Conservation (phyloP, 2,888 invertebrate species). For the Hydroisotoma schaefferi region DNA sequence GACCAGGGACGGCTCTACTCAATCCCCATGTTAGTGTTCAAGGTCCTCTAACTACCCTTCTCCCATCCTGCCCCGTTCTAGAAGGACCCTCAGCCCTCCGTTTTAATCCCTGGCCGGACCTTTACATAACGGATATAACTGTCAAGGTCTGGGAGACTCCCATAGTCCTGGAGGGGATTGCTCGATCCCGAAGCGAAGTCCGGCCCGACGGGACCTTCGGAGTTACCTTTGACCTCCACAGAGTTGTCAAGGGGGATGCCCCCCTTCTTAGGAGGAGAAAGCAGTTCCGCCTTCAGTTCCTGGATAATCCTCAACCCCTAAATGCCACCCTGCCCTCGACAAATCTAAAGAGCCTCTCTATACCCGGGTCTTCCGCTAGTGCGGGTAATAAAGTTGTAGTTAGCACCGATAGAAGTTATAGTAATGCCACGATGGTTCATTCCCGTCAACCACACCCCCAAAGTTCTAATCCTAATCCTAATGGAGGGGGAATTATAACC, state of each 20-base stretch:
- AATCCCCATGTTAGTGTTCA: background rate
- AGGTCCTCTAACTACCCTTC: background rate
- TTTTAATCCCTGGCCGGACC: slow-evolving; percentile 39
- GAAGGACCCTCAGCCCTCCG: slow-evolving; percentile 36
- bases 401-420: too few species aligned
- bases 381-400: slow-evolving; percentile 19
- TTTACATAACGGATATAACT: slow-evolving; percentile 29
- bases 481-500: too few species aligned
- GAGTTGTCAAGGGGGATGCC: slow-evolving; percentile 47
- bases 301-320: slow-evolving; percentile 42
- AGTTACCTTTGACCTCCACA: slow-evolving; percentile 48
- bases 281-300: slow-evolving; percentile 49
- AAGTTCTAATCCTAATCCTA: too few species aligned
- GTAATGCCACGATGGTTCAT: too few species aligned
- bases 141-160: slow-evolving; percentile 46
- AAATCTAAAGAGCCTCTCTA: slow-evolving; percentile 4
- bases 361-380: too few species aligned
- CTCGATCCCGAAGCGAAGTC: slow-evolving; percentile 47
- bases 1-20: background rate
- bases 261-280: slow-evolving; percentile 44
- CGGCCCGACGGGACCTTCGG: slow-evolving; percentile 47
- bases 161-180: slow-evolving; percentile 47
- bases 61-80: slow-evolving; percentile 40
- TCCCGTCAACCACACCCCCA: too few species aligned
- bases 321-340: slow-evolving; percentile 14